Conservation (phyloP, 1,140 invertebrate genomes). For the Platyscapa corneri region DNA sequence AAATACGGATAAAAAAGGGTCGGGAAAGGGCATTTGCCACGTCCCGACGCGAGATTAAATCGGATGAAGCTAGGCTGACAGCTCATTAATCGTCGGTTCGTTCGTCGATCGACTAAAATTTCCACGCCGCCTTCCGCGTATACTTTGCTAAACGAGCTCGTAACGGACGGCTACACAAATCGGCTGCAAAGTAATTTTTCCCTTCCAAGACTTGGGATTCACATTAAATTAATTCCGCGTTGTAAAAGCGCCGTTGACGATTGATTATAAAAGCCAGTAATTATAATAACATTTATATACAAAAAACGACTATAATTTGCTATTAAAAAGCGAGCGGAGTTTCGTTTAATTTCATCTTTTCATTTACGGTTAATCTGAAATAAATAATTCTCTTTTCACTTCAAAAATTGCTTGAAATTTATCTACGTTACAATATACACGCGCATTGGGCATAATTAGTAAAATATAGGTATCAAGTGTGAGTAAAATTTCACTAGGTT, state of each 20-base stretch:
- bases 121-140: slow-evolving; percentile 23
- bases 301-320: background rate
- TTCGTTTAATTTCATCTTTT: slow-evolving; percentile 25
- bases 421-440: too few species aligned
- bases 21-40: background rate
- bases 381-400: too few species aligned
- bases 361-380: background rate
- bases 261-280: slow-evolving; percentile 8
- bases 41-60: slow-evolving; percentile 28
- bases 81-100: slow-evolving; percentile 49
- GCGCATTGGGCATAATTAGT: too few species aligned
- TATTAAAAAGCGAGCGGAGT: background rate
- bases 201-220: slow-evolving; percentile 35
- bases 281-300: slow-evolving; percentile 1
- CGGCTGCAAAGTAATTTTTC: slow-evolving; percentile 43
- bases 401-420: too few species aligned
- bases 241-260: background rate
- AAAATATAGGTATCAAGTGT: too few species aligned
- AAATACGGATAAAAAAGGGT: background rate
- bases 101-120: slow-evolving; percentile 49
- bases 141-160: slow-evolving; percentile 29
- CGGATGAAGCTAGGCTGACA: slow-evolving; percentile 47
- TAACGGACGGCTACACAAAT: slow-evolving; percentile 43
- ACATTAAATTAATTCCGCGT: slow-evolving; percentile 49
- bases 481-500: too few species aligned